phyloP scores from a whole-genome alignment of 2,888 invertebrate genomes.

The Scaptomyza parva region DNA sequence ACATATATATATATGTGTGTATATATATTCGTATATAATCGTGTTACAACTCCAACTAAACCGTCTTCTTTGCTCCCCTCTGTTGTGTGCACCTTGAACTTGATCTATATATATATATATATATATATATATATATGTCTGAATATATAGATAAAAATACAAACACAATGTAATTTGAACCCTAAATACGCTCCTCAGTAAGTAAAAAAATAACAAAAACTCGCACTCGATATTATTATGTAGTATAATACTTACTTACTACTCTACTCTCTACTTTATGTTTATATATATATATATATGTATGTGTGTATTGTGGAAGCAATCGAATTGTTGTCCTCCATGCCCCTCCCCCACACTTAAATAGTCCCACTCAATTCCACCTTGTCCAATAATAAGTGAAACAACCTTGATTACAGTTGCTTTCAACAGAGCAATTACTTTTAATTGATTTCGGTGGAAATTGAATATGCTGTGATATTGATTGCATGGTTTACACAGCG shows the following conservation, averaged over 20 bases:
- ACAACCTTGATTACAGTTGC: conserved; percentile 17
- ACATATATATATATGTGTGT: too few relatives aligned
- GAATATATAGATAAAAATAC: too few relatives aligned
- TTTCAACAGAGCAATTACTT: conserved; percentile 13
- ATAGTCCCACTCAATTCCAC: too few relatives aligned
- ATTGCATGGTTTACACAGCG: too few relatives aligned
- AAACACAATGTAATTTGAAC: background rate
- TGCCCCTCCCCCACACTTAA: too few relatives aligned
- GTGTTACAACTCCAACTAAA: background rate
- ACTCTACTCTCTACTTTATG: too few relatives aligned
- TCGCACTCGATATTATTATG: conserved; percentile 49
- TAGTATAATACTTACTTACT: background rate
- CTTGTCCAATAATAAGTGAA: background rate
- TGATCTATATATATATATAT: too few relatives aligned
- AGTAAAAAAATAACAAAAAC: too few relatives aligned
- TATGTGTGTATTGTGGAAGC: background rate
- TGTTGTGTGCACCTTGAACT: conserved; percentile 26
- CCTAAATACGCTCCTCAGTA: background rate
- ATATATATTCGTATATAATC: conserved; percentile 7
- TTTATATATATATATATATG: background rate
- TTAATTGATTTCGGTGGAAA: conserved; percentile 29
- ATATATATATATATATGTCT: too few relatives aligned
- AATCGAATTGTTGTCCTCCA: background rate
- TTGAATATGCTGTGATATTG: conserved; percentile 13
- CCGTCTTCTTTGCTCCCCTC: background rate